Evolutionary conservation across 2,888 invertebrate genomes (phyloP).

Genomic region (Gibbula magus): DNA sequence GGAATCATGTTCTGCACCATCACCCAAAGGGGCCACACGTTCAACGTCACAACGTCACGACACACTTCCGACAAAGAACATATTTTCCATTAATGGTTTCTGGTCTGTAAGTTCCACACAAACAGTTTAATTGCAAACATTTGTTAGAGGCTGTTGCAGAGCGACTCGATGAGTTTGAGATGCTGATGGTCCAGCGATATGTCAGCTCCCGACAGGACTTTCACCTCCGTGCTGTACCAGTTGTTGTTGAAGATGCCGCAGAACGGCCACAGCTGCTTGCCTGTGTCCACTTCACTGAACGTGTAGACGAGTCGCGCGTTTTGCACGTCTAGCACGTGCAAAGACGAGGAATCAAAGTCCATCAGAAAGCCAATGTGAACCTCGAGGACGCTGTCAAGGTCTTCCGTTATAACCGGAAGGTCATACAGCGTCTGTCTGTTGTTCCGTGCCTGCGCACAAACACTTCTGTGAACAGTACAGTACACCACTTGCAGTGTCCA

Average conservation of each 20-base stretch:
- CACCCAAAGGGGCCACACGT: too few species aligned
- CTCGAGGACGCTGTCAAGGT: background rate
- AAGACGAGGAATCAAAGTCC: background rate
- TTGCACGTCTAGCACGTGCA: background rate
- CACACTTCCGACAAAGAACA: too few species aligned
- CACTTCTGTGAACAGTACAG: background rate
- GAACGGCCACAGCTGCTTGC: slow-evolving; percentile 1
- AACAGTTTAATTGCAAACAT: too few species aligned
- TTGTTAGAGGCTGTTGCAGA: background rate
- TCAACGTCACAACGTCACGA: too few species aligned
- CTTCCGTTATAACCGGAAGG: background rate
- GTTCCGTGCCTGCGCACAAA: background rate
- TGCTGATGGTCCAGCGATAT: background rate
- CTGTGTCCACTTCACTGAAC: background rate
- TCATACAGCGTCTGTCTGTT: background rate
- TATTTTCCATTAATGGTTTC: too few species aligned
- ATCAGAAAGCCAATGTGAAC: background rate
- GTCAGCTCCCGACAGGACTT: background rate
- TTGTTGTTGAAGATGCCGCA: slow-evolving; percentile 6
- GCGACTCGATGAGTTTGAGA: background rate
- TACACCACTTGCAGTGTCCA: background rate
- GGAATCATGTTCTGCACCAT: too few species aligned
- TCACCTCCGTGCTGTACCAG: slow-evolving; percentile 9
- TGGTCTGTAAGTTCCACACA: too few species aligned
- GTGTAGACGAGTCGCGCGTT: background rate